phyloP scores from a whole-genome alignment of 2,113 vertebrate genomes.

The Pogona vitticeps region DNA sequence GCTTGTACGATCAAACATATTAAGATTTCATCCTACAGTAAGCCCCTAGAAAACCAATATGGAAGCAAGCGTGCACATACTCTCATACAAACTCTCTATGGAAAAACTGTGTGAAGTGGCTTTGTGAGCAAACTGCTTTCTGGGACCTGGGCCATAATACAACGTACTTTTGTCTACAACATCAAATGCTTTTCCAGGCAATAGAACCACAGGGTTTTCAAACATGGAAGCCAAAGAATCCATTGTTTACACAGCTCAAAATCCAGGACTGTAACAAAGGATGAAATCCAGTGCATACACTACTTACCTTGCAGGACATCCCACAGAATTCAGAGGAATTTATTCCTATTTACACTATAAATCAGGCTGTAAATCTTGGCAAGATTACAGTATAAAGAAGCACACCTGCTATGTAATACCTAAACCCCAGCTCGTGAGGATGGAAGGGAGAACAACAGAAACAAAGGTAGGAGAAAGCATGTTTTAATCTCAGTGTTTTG shows the following conservation, averaged over 20 bases:
- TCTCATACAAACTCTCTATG: neutral
- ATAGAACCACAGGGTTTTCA: neutral
- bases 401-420: neutral
- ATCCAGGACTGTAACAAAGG: neutral
- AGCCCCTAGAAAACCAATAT: neutral
- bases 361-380: neutral
- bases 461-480: neutral
- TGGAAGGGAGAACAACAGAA: neutral
- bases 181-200: constrained; percentile 6
- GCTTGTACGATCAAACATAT: neutral
- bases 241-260: neutral
- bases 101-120: neutral
- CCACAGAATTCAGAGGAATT: neutral
- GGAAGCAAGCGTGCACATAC: neutral
- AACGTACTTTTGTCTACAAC: neutral
- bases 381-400: neutral
- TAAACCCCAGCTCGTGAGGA: neutral
- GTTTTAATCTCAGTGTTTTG: neutral
- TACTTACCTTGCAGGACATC: neutral
- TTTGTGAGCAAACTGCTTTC: constrained; percentile 7
- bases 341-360: neutral
- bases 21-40: neutral
- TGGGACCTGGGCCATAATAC: neutral
- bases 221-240: constrained; percentile 6
- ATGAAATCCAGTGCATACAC: neutral